Evolutionary conservation across 2,797 vertebrate species (phyloP).

Genomic region (Acanthornis magna): DNA sequence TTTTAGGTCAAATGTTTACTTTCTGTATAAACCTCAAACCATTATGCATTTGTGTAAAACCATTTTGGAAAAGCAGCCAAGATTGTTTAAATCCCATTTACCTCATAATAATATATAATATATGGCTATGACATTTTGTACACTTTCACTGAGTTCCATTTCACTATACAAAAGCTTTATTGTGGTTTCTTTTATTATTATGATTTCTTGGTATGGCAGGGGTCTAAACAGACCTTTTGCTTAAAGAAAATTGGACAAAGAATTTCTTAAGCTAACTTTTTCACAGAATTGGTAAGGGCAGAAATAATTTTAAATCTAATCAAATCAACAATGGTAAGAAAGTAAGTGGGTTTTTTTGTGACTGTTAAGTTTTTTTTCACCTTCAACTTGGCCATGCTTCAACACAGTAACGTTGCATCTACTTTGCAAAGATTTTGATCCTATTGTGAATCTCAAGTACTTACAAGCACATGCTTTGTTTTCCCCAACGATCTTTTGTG

Average conservation of each 20-base stretch:
- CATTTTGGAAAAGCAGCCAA: constrained; percentile 27
- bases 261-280: constrained; percentile 9
- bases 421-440: not conserved
- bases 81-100: constrained; percentile 25
- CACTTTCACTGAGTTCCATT: constrained; percentile 41
- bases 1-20: not conserved
- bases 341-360: not conserved
- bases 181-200: not conserved
- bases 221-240: not conserved
- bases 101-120: constrained; percentile 40
- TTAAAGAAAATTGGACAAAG: not conserved
- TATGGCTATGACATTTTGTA: constrained; percentile 20
- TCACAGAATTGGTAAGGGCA: constrained; percentile 9
- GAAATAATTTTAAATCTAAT: constrained; percentile 33
- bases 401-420: not conserved
- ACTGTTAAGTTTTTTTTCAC: constrained; percentile 28
- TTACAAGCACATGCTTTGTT: constrained; percentile 36
- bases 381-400: not conserved
- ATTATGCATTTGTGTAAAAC: constrained; percentile 38
- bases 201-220: not conserved
- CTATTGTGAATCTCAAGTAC: constrained; percentile 24
- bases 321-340: constrained; percentile 21
- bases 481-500: constrained; percentile 48
- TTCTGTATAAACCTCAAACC: constrained; percentile 35
- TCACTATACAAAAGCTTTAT: constrained; percentile 17